These are phyloP conservation scores for Atta cephalotes DNA, from an alignment of 1,140 invertebrate genomes.

Conservation along the genomic window DNA sequence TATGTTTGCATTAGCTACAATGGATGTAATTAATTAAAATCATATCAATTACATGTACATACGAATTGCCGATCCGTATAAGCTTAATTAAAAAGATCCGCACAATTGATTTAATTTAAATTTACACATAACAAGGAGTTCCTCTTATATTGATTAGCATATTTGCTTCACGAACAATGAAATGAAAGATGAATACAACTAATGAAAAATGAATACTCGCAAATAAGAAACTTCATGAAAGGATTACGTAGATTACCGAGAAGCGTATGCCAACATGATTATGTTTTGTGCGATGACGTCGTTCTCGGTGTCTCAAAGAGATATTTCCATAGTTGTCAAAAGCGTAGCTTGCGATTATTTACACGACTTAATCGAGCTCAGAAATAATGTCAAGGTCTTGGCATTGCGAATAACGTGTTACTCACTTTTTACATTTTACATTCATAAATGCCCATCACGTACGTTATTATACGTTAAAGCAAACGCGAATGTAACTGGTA, in stretches of 20 bases:
- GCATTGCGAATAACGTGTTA: constrained; percentile 44
- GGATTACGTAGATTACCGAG: constrained; percentile 60
- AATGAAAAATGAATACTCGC: constrained; percentile 44
- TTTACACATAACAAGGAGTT: not conserved
- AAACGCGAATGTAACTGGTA: constrained; percentile 20
- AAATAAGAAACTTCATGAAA: constrained; percentile 31
- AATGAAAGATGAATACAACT: not conserved
- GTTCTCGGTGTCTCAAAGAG: constrained; percentile 9
- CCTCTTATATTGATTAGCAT: not conserved
- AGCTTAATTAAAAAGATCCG: not conserved
- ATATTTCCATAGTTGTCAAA: constrained; percentile 67
- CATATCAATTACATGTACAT: not conserved
- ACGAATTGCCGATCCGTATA: not conserved
- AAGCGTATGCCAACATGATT: constrained; percentile 64
- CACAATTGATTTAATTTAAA: not conserved
- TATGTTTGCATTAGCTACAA: not conserved
- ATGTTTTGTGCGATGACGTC: constrained; percentile 69
- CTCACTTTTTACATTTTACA: constrained; percentile 33
- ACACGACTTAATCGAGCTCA: constrained; percentile 12
- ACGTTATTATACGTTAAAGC: not conserved
- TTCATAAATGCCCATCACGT: constrained; percentile 30
- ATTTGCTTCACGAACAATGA: not conserved
- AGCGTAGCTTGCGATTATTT: constrained; percentile 58
- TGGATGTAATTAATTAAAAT: not conserved
- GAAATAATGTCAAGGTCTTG: constrained; percentile 69